These are phyloP conservation scores for Chironomus riparius DNA, from an alignment of 2,888 invertebrate genomes.

Conservation along the genomic window DNA sequence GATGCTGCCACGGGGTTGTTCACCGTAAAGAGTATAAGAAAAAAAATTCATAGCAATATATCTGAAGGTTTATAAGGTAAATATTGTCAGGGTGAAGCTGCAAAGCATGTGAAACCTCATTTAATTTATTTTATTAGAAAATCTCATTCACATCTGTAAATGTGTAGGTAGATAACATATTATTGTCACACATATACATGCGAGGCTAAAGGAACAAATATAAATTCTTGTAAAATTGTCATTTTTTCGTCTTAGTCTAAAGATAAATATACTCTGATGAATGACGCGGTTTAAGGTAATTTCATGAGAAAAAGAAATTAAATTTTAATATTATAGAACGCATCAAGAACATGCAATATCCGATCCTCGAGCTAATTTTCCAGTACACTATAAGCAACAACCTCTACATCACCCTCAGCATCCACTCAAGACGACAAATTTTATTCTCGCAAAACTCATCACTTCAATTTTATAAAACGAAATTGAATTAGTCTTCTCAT, in stretches of 20 bases:
- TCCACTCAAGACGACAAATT: background rate
- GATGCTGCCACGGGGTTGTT: background rate
- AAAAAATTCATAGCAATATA: background rate
- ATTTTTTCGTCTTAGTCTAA: too few relatives aligned
- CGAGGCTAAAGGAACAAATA: too few relatives aligned
- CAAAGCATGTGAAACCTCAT: background rate
- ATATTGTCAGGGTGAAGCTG: background rate
- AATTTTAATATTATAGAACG: too few relatives aligned
- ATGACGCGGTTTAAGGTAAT: too few relatives aligned
- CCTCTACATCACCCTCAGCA: background rate
- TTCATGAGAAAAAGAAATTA: too few relatives aligned
- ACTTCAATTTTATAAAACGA: background rate
- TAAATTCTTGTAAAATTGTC: too few relatives aligned
- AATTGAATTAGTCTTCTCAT: background rate
- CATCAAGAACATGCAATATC: too few relatives aligned
- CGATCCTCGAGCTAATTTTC: too few relatives aligned
- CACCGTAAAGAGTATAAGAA: background rate
- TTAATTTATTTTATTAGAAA: constrained; percentile 17
- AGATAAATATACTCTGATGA: too few relatives aligned
- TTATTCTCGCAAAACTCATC: background rate
- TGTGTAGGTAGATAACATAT: background rate
- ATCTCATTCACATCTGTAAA: constrained; percentile 1
- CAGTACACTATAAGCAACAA: background rate
- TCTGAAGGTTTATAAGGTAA: background rate
- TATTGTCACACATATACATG: background rate